Base-by-base conservation (phyloP, 1,140 invertebrate genomes). In the Dinothrombium tinctorium region DNA sequence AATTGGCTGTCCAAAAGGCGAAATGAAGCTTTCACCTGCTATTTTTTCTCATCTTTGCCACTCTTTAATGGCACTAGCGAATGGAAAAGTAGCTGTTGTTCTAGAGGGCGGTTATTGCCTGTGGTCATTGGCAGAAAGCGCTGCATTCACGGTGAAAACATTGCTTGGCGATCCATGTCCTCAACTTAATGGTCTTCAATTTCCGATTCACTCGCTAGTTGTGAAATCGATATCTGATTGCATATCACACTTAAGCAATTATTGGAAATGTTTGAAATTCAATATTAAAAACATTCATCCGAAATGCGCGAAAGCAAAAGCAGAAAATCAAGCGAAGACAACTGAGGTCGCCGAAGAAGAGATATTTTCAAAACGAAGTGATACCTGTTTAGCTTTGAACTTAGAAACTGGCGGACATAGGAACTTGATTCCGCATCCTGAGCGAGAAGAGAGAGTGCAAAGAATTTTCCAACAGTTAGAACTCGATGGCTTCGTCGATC, bases 21-120 rank as follows among this genome's bases (percentile, higher is more conserved):
- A 81, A 58, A 94, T 94, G 87, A 65, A 72, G 53, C 61, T 95
- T 2, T 79, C 73, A 0, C 86, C 87, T 6, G 74, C 73, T 8
- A 75, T 72, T 54, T 95, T 86, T 63, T 68, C 76, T 4, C 79
- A 84, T 56, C 59, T 95, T 40, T 59, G 78, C 2, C 72, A 73
- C 45, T 64, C 71, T 7, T 56, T 96, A 28, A 64, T 73, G 55
- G 63, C 67, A 12, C 51, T 87, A 45, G 76, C 71, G 48, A 59
- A 63, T 55, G 81, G 73, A 39, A 76, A 69, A 58, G 60, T 92
- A 25, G 74, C 73, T 45, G 74, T 82, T 7, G 55, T 87, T 47
- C 61, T 94, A 23, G 87, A 94, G 71, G 87, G 87, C 40, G 87
- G 87, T 19, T 95, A 95, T 59, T 90, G 77, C 54, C 51, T 83